Evolutionary conservation across 2,113 vertebrate genomes (phyloP), one percentile per base, ranked within the genome.

Genomic region (Lipotes vexillifer): DNA sequence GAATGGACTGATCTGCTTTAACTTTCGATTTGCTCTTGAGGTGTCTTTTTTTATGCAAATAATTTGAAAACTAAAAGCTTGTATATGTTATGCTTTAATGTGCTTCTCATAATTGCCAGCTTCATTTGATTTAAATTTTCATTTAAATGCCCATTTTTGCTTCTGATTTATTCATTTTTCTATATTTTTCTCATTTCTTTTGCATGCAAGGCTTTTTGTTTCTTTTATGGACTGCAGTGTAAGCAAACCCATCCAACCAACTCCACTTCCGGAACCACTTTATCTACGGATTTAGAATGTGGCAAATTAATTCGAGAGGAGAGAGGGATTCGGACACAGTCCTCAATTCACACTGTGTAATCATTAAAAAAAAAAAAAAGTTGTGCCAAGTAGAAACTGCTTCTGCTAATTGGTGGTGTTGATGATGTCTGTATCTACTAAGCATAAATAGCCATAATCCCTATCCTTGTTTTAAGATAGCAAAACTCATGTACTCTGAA

Each of bases 121-220:
- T 93, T 94, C 68, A 44, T 96, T 94, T 92, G 69, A 59, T 82
- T 93, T 96, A 41, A 71, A 52, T 49, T 96, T 93, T 93, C 57
- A 90, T 92, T 95, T 88, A 44, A 77, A 83, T 55, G 91, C 41
- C 95, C 95, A 97, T 93, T 89, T 90, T 88, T 81, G 49, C 78
- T 75, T 80, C 94, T 97, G 85, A 82, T 82, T 88, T 96, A 97
- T 89, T 97, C 97, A 94, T 94, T 93, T 78, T 96, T 90, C 59
- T 83, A 55, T 96, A 92, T 90, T 82, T 90, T 77, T 72, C 90
- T 89, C 89, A 92, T 97, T 96, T 97, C 94, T 96, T 97, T 94
- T 97, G 99, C 99, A 99, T 99, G 99, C 98, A 98, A 99, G 99
- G 99, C 99, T 97, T 99, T 99, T 99, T 99, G 99, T 99, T 99